Base-by-base conservation (phyloP, 2,797 vertebrate species). In the Anas georgica region DNA sequence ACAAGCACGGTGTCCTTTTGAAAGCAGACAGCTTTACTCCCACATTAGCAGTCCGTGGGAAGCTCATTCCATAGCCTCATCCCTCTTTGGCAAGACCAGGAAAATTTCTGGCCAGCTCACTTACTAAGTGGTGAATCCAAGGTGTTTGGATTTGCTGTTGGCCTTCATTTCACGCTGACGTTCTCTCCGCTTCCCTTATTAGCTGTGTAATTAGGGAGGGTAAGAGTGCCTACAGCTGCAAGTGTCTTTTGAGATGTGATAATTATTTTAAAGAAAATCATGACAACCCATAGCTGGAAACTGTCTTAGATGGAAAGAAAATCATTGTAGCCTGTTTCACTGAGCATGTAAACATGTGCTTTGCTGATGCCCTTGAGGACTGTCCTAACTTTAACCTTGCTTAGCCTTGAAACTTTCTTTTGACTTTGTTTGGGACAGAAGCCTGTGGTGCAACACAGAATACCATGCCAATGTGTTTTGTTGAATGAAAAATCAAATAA, bases 11-110 rank as follows among this genome's bases (percentile, higher is more conserved):
- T 12, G 55, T 83, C 70, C 63, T 93, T 88, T 37, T 2, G 0
- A 26, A 26, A 94, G 90, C 48, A 16, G 60, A 39, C 55, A 74
- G 43, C 18, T 91, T 56, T 84, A 46, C 81, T 93, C 90, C 86
- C 78, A 87, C 81, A 4, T 86, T 37, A 37, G 41, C 83, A 9
- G 12, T 70, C 81, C 59, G 70, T 83, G 83, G 95, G 92, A 91
- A 90, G 93, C 60, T 96, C 90, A 64, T 96, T 95, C 92, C 94
- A 91, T 95, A 52, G 74, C 87, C 83, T 97, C 89, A 96, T 91
- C 70, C 68, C 52, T 90, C 74, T 92, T 64, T 96, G 96, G 95
- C 92, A 97, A 84, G 56, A 35, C 2, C 20, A 1, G 68, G 68
- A 66, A 67, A 52, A 35, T 77, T 95, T 70, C 83, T 9, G 67